Conservation (phyloP, 2,888 invertebrate genomes). For the Euspilapteryx auroguttella region DNA sequence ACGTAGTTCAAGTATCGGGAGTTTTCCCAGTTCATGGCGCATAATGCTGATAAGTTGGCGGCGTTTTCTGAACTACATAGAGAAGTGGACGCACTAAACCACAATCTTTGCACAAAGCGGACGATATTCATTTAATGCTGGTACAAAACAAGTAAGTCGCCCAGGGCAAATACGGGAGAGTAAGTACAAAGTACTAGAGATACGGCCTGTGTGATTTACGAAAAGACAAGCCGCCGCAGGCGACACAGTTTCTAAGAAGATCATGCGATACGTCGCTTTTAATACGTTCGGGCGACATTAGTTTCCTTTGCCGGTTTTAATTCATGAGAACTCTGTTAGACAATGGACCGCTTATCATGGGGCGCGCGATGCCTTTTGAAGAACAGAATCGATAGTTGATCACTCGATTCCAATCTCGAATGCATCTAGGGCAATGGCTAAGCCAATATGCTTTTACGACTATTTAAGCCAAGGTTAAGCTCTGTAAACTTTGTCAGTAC, state of each 20-base stretch:
- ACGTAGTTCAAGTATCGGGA: no score
- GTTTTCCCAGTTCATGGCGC: no score
- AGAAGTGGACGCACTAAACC: constrained; percentile 1
- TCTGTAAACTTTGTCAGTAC: no score
- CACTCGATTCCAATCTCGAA: no score
- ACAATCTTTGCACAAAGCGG: constrained; percentile 2
- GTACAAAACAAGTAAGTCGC: constrained; percentile 22
- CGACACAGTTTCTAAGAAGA: constrained; percentile 37
- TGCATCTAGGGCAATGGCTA: no score
- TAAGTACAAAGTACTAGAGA: constrained; percentile 16
- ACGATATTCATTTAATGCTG: constrained; percentile 9
- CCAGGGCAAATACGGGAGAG: constrained; percentile 17
- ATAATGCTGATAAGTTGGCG: constrained; percentile 10
- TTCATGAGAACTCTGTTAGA: constrained; percentile 1
- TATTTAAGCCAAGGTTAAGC: no score
- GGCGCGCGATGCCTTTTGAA: no score
- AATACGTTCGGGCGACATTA: constrained; percentile 4
- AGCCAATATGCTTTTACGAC: no score
- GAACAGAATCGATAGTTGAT: no score
- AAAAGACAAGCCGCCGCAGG: constrained; percentile 29
- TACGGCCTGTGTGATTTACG: constrained; percentile 21
- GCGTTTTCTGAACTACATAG: constrained; percentile 3
- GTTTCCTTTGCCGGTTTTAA: constrained; percentile 3
- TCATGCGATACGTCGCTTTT: constrained; percentile 23
- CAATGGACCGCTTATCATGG: background rate